A percentile compares a stretch with the other conserved stretches of the same genome.
Evolutionary conservation across 2,888 invertebrate genomes (phyloP).

Genomic region (Fragum sueziense): DNA sequence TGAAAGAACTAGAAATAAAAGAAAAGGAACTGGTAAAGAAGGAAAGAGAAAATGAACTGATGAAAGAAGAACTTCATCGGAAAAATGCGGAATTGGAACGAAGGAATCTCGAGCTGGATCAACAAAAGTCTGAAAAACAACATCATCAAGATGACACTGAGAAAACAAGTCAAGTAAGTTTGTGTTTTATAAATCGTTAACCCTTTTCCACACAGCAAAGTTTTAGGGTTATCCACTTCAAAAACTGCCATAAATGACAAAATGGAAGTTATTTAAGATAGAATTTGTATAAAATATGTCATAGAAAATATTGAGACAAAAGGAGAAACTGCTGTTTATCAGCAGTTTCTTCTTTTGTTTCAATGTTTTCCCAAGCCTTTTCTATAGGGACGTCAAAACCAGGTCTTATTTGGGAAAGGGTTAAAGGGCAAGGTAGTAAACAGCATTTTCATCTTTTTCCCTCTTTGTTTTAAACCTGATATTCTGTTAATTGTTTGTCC

Average conservation of each 20-base stretch:
- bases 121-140: background rate
- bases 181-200: background rate
- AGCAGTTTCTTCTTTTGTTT: too few relatives aligned
- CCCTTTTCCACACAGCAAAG: too few relatives aligned
- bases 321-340: too few relatives aligned
- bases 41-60: background rate
- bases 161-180: background rate
- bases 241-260: too few relatives aligned
- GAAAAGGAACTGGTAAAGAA: constrained; percentile 10
- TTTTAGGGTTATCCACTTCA: too few relatives aligned
- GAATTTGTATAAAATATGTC: too few relatives aligned
- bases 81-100: background rate
- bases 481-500: background rate
- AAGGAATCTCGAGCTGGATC: constrained; percentile 1
- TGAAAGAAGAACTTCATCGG: constrained; percentile 24
- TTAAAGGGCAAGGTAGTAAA: background rate
- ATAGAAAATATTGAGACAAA: too few relatives aligned
- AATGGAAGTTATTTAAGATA: too few relatives aligned
- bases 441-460: background rate
- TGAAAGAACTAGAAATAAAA: constrained; percentile 12
- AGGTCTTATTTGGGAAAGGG: too few relatives aligned
- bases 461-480: background rate
- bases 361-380: too few relatives aligned
- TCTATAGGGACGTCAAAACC: too few relatives aligned
- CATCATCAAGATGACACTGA: background rate